These are phyloP conservation scores for Pseudomyrmex pallidus DNA, from an alignment of 1,140 invertebrate genomes.

Conservation along the genomic window DNA sequence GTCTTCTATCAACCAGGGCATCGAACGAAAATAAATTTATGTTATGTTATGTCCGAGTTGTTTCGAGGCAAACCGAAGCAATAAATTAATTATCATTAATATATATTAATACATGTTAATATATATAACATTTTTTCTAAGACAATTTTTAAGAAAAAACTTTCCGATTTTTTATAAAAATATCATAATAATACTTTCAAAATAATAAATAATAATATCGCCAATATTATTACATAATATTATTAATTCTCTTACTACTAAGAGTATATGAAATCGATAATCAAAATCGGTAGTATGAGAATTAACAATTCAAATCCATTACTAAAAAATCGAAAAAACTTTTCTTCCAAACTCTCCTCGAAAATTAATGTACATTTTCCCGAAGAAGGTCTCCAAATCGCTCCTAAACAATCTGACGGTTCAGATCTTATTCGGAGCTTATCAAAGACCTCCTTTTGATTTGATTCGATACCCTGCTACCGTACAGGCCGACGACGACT, in stretches of 20 bases:
- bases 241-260: neutral
- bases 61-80: neutral
- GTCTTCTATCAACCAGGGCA: constrained; percentile 80
- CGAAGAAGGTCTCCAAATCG: constrained; percentile 18
- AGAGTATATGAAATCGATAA: neutral
- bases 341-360: constrained; percentile 12
- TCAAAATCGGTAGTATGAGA: neutral
- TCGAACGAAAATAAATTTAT: constrained; percentile 55
- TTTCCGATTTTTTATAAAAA: neutral
- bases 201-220: constrained; percentile 30
- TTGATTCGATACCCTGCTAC: constrained; percentile 62
- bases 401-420: neutral
- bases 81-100: constrained; percentile 51
- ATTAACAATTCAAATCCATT: constrained; percentile 6
- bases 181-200: neutral
- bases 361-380: constrained; percentile 12
- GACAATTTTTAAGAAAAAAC: constrained; percentile 6
- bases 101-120: constrained; percentile 18
- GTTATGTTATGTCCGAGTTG: neutral
- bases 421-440: constrained; percentile 9
- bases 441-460: constrained; percentile 31
- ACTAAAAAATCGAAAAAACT: constrained; percentile 1
- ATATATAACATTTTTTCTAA: neutral
- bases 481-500: constrained; percentile 81
- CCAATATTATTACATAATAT: constrained; percentile 17